These are phyloP conservation scores for Panagrolaimus sp. DNA, from an alignment of 1,140 invertebrate genomes.

Conservation along the genomic window DNA sequence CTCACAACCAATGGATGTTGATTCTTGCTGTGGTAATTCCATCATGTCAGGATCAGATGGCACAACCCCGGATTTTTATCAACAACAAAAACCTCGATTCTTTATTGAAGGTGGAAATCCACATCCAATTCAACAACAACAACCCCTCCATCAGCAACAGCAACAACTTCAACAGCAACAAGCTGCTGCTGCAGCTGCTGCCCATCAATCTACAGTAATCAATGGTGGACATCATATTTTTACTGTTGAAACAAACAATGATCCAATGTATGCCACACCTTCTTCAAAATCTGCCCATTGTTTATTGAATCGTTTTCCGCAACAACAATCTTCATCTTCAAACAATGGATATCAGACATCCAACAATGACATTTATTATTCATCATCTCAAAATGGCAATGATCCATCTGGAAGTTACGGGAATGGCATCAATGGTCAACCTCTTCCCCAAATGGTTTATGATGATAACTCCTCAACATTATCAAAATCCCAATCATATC, in stretches of 20 bases:
- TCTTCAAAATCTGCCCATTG: not conserved
- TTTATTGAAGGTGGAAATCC: not conserved
- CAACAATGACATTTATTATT: not conserved
- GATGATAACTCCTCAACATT: not conserved
- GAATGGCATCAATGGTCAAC: not conserved
- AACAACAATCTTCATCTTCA: not conserved
- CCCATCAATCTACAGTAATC: conserved; percentile 11
- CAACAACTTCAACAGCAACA: conserved; percentile 12
- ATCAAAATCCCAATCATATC: conserved; percentile 33
- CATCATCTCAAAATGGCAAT: not conserved
- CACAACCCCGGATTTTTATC: not conserved
- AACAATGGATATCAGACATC: conserved; percentile 1
- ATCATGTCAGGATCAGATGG: not conserved
- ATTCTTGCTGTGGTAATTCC: conserved; percentile 14
- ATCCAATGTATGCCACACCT: conserved; percentile 19
- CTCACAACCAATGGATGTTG: conserved; percentile 40
- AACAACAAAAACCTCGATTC: not conserved
- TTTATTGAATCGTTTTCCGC: conserved; percentile 9
- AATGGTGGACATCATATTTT: conserved; percentile 23
- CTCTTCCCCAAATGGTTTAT: not conserved
- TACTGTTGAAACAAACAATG: conserved; percentile 27
- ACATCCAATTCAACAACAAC: conserved; percentile 2
- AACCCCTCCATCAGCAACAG: conserved; percentile 19
- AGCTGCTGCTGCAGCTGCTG: not conserved
- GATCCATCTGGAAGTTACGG: conserved; percentile 13